Evolutionary conservation across 2,888 invertebrate species (phyloP), one percentile per base, ranked within the genome.

Genomic region (Aspidiotus destructor): DNA sequence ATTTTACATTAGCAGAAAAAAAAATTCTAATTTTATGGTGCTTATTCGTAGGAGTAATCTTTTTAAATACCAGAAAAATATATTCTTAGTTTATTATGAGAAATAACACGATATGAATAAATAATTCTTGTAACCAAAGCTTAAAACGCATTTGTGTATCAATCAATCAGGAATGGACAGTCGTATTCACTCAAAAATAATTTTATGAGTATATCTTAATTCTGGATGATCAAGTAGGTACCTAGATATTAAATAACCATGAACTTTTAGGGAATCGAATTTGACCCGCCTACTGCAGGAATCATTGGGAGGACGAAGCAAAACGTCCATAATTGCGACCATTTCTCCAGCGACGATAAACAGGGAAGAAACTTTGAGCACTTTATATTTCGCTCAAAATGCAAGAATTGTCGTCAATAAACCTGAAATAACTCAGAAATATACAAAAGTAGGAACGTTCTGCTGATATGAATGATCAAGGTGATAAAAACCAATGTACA

Each of bases 281-380:
- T 79, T 99, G 69, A 99, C 98, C 0, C 84, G 98, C 28, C 83
- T 99, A 70, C 80, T 99, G 0, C 94, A 95, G 80, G 98, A 99
- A 75, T 96, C 96, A 2, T 82, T 99, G 6, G 98, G 98, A 16
- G 98, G 98, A 0, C 84, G 90, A 41, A 97, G 98, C 0, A 98
- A 97, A 79, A 99, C 98, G 0, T 93, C 94, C 0, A 93, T 99
- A 73, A 97, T 99, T 72, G 97, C 97, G 0, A 98, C 97, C 2
- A 84, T 98, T 55, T 95, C 95, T 0, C 95, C 97, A 0, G 89
- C 93, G 0, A 85, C 86, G 72, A 84, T 85, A 72, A 93, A 92
- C 77, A 77, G 91, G 16, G 96, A 97, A 74, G 98, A 98, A 78
- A 96, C 97, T 0, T 79, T 95, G 69, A 95, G 91, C 73, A 98